Evolutionary conservation across 2,888 invertebrate species (phyloP), one percentile per base, ranked within the genome.

Genomic region (Hydropsyche betteni): DNA sequence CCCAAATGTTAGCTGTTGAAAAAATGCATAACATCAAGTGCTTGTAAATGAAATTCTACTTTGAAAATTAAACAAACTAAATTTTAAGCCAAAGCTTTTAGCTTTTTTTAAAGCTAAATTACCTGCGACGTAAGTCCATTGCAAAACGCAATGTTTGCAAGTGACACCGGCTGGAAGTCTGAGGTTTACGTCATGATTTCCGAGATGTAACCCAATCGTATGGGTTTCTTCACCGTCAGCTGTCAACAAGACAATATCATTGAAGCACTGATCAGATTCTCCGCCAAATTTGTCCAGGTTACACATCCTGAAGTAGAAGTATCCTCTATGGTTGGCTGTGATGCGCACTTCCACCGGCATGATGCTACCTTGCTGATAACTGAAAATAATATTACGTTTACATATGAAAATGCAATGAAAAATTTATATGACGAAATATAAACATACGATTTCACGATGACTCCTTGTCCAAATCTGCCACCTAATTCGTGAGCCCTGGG

Each of bases 401-500:
- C 7, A 6, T 2, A 51, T 16, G 4, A 34, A n/a, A 8, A n/a
- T 10, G 24, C 24, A 24, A 24, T 24, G 24, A 24, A 24, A 24
- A 24, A 24, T 24, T 24, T 24, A 24, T 24, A 61, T 61, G 0
- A 2, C 2, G 2, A 24, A 24, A 24, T 24, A 24, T 24, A 24
- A 24, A 24, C 24, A 24, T 81, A 89, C 80, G 80, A 83, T 80
- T 81, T 79, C 0, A 87, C 88, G 68, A 89, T 86, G 3, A 83
- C 81, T 1, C 89, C 89, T n/a, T 80, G 80, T 75, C 86, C 86
- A 80, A 84, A 90, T 52, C 74, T 79, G 12, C 89, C 90, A 4
- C 88, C 88, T 71, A 88, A 82, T 80, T 90, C 90, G 80, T 89
- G 86, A 5, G 84, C 81, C 69, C 90, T 83, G 0, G 90, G 90